Conservation (phyloP, 2,888 invertebrate species). For the Hydriomena furcata region DNA sequence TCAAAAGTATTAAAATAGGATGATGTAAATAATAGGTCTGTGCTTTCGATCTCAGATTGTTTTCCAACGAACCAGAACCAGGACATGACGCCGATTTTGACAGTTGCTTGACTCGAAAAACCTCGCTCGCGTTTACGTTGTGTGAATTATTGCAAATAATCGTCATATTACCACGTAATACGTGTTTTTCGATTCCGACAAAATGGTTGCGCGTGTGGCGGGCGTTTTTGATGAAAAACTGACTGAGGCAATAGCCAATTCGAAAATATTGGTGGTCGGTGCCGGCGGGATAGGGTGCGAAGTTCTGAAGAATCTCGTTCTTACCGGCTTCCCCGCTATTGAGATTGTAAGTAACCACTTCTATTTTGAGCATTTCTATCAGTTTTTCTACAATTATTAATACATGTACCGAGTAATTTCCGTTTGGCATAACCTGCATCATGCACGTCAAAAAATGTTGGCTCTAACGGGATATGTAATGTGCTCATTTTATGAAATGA, state of each 20-base stretch:
- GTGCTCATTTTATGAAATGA: neutral
- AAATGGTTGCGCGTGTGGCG: slow-evolving; percentile 87
- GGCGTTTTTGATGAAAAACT: slow-evolving; percentile 87
- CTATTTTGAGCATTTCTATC: neutral
- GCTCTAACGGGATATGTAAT: slow-evolving; percentile 15
- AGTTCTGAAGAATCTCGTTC: slow-evolving; percentile 97
- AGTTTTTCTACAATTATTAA: neutral
- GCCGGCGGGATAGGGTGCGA: slow-evolving; percentile 99
- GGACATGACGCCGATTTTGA: slow-evolving; percentile 67
- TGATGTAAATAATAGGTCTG: too few species aligned
- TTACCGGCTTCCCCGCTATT: slow-evolving; percentile 96
- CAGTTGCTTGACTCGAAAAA: slow-evolving; percentile 39
- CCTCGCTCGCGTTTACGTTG: slow-evolving; percentile 42
- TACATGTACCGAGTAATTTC: neutral
- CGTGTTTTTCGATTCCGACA: slow-evolving; percentile 39
- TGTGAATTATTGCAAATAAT: slow-evolving; percentile 40
- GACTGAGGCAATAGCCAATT: slow-evolving; percentile 85
- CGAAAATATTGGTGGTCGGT: slow-evolving; percentile 94
- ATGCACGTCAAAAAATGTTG: slow-evolving; percentile 1
- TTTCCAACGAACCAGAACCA: slow-evolving; percentile 2
- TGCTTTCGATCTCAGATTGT: too few species aligned
- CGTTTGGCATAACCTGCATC: slow-evolving; percentile 4
- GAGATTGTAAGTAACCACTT: slow-evolving; percentile 90
- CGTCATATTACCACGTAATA: slow-evolving; percentile 31
- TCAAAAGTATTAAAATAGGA: too few species aligned